These are phyloP conservation scores for Yoshiicerus persimilis DNA, from an alignment of 1,140 invertebrate species.

Conservation along the genomic window DNA sequence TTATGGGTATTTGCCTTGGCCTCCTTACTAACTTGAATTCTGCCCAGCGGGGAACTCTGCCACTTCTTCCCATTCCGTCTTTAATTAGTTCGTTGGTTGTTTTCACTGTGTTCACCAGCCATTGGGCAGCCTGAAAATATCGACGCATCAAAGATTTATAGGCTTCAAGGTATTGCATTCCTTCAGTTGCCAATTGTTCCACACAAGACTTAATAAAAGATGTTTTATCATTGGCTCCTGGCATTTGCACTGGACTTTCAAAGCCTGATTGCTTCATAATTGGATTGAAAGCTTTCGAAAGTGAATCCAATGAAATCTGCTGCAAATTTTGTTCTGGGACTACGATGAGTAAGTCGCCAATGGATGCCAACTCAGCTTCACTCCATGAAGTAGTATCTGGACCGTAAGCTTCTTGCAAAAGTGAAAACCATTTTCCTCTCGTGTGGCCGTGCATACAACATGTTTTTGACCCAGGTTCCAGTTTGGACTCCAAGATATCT, in stretches of 20 bases:
- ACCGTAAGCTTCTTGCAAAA: constrained; percentile 39
- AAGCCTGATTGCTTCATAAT: constrained; percentile 28
- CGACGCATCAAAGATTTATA: constrained; percentile 37
- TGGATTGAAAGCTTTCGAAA: constrained; percentile 27
- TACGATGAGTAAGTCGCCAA: constrained; percentile 42
- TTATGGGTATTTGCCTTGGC: not conserved
- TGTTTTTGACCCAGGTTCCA: constrained; percentile 33
- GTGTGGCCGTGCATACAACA: constrained; percentile 36
- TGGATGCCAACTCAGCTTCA: constrained; percentile 27
- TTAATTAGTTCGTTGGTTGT: constrained; percentile 24
- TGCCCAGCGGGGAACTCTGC: constrained; percentile 22
- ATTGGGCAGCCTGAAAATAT: constrained; percentile 35
- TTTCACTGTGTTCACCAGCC: constrained; percentile 35
- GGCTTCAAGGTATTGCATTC: not conserved
- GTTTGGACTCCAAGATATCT: constrained; percentile 36
- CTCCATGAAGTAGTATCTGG: constrained; percentile 40
- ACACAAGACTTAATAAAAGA: constrained; percentile 35
- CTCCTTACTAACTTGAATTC: not conserved
- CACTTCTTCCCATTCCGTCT: constrained; percentile 15
- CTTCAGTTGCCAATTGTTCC: constrained; percentile 12
- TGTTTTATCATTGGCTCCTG: not conserved
- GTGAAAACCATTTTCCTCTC: constrained; percentile 27
- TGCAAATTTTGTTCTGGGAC: constrained; percentile 31
- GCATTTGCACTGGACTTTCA: not conserved
- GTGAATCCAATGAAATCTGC: constrained; percentile 28